Evolutionary conservation across 2,888 invertebrate species (phyloP).

Genomic region (Oligia fasciuncula): DNA sequence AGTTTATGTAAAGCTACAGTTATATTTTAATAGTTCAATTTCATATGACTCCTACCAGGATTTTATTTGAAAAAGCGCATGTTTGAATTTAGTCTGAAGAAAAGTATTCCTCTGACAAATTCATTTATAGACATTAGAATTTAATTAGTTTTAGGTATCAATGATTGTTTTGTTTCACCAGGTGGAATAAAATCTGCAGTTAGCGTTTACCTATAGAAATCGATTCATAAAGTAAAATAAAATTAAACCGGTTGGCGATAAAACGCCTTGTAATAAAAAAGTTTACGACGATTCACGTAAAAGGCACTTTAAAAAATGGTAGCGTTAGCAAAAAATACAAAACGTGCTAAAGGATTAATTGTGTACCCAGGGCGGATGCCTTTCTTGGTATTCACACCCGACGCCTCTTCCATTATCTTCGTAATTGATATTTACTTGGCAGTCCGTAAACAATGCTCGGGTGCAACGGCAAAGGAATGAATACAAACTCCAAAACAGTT

Average conservation of each 20-base stretch:
- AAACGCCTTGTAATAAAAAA: constrained; percentile 32
- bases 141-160: background rate
- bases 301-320: constrained; percentile 28
- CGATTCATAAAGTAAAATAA: constrained; percentile 5
- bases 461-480: constrained; percentile 47
- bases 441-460: constrained; percentile 61
- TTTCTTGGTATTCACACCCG: constrained; percentile 66
- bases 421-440: constrained; percentile 68
- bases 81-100: constrained; percentile 9
- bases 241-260: constrained; percentile 19
- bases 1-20: constrained; percentile 6
- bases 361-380: constrained; percentile 53
- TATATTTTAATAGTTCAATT: constrained; percentile 20
- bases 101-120: background rate
- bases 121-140: background rate
- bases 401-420: constrained; percentile 56
- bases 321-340: constrained; percentile 43
- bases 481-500: constrained; percentile 34
- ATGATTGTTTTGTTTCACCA: constrained; percentile 6
- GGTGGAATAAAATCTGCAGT: background rate
- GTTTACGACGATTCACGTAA: constrained; percentile 9
- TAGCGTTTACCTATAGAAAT: constrained; percentile 8
- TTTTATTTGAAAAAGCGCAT: background rate
- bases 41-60: background rate
- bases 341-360: constrained; percentile 63